Evolutionary conservation across 1,140 invertebrate genomes (phyloP), one percentile per base, ranked within the genome.

Genomic region (Caenorhabditis briggsae): DNA sequence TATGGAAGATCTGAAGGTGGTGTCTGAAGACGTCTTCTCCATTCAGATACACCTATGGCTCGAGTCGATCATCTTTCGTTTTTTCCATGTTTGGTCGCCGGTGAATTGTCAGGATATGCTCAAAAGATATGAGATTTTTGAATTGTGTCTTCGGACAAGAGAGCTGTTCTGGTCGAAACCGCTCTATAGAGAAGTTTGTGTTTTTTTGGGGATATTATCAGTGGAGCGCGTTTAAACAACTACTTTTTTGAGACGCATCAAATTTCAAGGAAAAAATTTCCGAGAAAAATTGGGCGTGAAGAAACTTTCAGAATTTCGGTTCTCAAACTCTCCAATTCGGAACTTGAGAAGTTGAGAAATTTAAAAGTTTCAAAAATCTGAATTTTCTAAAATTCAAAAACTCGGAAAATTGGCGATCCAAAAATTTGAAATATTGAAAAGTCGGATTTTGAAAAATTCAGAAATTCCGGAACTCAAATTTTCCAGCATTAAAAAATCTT

Each of bases 151-250:
- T 59, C 86, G 90, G 5, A 86, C 88, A 5, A 86, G 90, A 64
- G 90, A 90, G 61, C 65, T 88, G 6, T 90, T 90, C 65, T 90
- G 90, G 90, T 43, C 43, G 12, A 85, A 90, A 61, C 70, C 70
- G 50, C 70, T 78, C 12, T 78, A 78, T 78, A 12, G 70, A 53
- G 46, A 78, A 23, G 70, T 78, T 16, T 6, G 64, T 46, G 0
- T 46, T 70, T 8, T 33, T 65, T 65, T 53, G 50, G 50, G 16
- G 50, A 53, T 11, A 18, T 18, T 53, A 53, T 11, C 33, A 33
- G 33, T 33, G 33, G 33, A 33, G 33, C 33, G 33, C 33, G 33
- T 3, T 33, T 33, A 3, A 33, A 33, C 33, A 33, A 33, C 33
- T 1, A 33, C n/a, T 33, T 33, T 33, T 53, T 53, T 53, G 50